A percentile compares a stretch with the other conserved stretches of the same genome.
phyloP scores from a whole-genome alignment of 2,113 vertebrate genomes.

The Nerophis lumbriciformis region DNA sequence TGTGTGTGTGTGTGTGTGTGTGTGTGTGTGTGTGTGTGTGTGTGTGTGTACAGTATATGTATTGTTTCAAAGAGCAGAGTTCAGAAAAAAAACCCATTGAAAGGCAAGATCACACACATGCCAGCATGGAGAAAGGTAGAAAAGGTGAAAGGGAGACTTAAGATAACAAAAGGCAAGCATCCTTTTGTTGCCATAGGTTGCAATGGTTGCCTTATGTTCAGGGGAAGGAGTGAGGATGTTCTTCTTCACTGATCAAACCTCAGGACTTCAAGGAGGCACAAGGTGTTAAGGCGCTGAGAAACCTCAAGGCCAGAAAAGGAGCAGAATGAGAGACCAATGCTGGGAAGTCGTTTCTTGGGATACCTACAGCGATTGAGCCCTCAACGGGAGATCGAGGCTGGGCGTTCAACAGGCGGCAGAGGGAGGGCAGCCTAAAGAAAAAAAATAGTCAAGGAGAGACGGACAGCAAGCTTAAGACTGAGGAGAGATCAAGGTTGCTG shows the following conservation, averaged over 20 bases:
- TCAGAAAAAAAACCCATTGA: conserved; percentile 45
- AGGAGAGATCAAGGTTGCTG: conserved; percentile 55
- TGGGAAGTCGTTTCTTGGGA: conserved; percentile 24
- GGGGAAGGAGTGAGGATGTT: conserved; percentile 45
- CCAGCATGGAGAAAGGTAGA: conserved; percentile 48
- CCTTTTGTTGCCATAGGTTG: conserved; percentile 21
- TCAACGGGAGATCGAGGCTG: conserved; percentile 32
- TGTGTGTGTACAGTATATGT: conserved; percentile 42
- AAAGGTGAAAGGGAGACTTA: conserved; percentile 51
- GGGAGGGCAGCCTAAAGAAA: conserved; percentile 19
- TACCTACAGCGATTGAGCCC: conserved; percentile 41
- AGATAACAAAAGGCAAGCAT: conserved; percentile 47
- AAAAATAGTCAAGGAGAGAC: conserved; percentile 50
- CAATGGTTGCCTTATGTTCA: conserved; percentile 43
- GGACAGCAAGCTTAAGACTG: conserved; percentile 61
- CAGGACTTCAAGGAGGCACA: conserved; percentile 37
- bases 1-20: conserved; percentile 52
- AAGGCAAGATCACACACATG: conserved; percentile 69
- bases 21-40: conserved; percentile 5
- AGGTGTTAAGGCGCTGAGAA: conserved; percentile 20
- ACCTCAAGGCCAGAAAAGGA: conserved; percentile 15
- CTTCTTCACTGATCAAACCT: conserved; percentile 52
- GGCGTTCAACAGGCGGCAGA: conserved; percentile 24
- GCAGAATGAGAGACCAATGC: conserved; percentile 20
- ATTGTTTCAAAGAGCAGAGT: conserved; percentile 19